These are phyloP conservation scores for Heteronetta atricapilla DNA, from an alignment of 2,113 vertebrate species.

Conservation along the genomic window DNA sequence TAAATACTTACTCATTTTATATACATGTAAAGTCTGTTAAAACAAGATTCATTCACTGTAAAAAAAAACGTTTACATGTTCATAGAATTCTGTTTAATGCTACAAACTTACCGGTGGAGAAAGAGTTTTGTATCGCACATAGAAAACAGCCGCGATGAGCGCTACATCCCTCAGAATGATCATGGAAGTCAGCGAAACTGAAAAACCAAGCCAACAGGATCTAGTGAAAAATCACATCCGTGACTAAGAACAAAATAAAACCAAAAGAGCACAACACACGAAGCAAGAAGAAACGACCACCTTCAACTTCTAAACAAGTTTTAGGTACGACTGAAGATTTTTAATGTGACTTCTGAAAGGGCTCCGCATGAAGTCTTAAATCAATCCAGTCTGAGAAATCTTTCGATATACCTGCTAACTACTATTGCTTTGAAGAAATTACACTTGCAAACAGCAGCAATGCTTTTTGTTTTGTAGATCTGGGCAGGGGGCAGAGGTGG, in stretches of 20 bases:
- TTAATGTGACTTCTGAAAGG: accelerated
- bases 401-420: neutral
- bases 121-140: constrained; percentile 95
- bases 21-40: neutral
- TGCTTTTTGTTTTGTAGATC: neutral
- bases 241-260: neutral
- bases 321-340: accelerated
- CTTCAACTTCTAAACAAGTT: neutral
- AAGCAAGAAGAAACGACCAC: neutral
- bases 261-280: neutral
- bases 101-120: constrained; percentile 90
- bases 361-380: neutral
- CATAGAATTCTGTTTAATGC: neutral
- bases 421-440: neutral
- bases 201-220: constrained; percentile 51
- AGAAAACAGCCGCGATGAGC: constrained; percentile 95
- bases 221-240: neutral
- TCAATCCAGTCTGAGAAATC: neutral
- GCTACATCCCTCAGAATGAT: constrained; percentile 91
- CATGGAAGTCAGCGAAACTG: constrained; percentile 90
- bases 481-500: accelerated
- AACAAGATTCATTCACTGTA: neutral
- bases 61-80: accelerated
- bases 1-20: neutral
- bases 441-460: neutral